A percentile compares a stretch with the other conserved stretches of the same genome.
Evolutionary conservation across 2,888 invertebrate species (phyloP).

Genomic region (Drymonia ruficornis): DNA sequence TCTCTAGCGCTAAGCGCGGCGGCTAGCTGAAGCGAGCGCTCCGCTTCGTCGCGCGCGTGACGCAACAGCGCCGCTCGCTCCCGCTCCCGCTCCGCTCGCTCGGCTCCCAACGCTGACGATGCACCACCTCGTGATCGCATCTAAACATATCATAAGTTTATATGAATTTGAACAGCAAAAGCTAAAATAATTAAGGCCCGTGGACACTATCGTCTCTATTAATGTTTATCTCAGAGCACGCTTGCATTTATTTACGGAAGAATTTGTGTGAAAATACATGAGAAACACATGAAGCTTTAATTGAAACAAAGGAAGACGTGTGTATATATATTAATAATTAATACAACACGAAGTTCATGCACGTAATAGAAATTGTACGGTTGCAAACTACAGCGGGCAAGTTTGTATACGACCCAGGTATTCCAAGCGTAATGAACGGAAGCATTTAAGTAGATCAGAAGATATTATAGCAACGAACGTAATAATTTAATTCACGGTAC

Average conservation of each 20-base stretch:
- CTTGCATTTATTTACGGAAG: no score
- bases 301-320: no score
- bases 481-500: not conserved
- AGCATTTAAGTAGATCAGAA: slow-evolving; percentile 22
- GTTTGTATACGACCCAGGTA: slow-evolving; percentile 28
- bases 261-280: no score
- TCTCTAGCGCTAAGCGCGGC: slow-evolving; percentile 95
- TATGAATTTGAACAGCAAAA: no score
- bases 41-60: slow-evolving; percentile 95
- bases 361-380: no score
- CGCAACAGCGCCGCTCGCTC: slow-evolving; percentile 95
- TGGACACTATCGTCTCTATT: no score
- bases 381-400: not conserved
- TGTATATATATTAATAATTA: slow-evolving; percentile 3
- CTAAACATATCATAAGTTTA: slow-evolving; percentile 40
- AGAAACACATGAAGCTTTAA: no score
- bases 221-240: no score
- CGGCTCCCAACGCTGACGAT: slow-evolving; percentile 87
- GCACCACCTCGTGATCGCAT: slow-evolving; percentile 91
- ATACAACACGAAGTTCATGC: slow-evolving; percentile 6
- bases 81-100: slow-evolving; percentile 90
- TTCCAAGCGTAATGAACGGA: slow-evolving; percentile 18
- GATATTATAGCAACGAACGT: slow-evolving; percentile 12
- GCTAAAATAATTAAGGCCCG: no score
- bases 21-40: slow-evolving; percentile 93